phyloP scores from a whole-genome alignment of 2,888 invertebrate species.

The Hetaerina titia region DNA sequence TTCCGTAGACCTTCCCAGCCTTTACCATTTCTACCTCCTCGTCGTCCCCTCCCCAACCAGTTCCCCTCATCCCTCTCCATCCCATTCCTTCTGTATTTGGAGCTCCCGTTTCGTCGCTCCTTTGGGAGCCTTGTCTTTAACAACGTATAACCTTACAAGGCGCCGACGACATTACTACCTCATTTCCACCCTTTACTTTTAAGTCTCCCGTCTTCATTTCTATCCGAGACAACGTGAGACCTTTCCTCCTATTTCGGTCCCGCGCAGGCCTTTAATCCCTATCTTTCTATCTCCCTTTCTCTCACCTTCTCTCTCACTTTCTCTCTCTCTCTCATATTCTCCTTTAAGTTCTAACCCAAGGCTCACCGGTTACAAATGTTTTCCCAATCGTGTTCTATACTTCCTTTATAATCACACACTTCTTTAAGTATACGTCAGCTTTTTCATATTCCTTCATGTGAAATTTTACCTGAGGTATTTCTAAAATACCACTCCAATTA shows the following conservation, averaged over 20 bases:
- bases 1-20: background rate
- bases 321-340: background rate
- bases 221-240: background rate
- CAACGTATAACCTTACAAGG: constrained; percentile 19
- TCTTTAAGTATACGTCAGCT: too few relatives aligned
- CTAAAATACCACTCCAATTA: too few relatives aligned
- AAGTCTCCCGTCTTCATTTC: background rate
- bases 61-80: background rate
- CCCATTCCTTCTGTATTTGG: background rate
- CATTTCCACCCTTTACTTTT: background rate
- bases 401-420: too few relatives aligned
- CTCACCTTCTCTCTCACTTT: background rate
- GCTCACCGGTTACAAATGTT: too few relatives aligned
- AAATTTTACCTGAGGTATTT: too few relatives aligned
- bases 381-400: too few relatives aligned
- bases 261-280: background rate
- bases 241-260: background rate
- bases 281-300: background rate
- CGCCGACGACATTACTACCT: constrained; percentile 15
- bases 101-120: background rate
- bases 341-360: background rate
- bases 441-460: too few relatives aligned
- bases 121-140: background rate
- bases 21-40: background rate
- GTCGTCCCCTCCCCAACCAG: background rate